These are phyloP conservation scores for Chloebia gouldiae DNA, from an alignment of 2,113 vertebrate genomes.

Conservation along the genomic window DNA sequence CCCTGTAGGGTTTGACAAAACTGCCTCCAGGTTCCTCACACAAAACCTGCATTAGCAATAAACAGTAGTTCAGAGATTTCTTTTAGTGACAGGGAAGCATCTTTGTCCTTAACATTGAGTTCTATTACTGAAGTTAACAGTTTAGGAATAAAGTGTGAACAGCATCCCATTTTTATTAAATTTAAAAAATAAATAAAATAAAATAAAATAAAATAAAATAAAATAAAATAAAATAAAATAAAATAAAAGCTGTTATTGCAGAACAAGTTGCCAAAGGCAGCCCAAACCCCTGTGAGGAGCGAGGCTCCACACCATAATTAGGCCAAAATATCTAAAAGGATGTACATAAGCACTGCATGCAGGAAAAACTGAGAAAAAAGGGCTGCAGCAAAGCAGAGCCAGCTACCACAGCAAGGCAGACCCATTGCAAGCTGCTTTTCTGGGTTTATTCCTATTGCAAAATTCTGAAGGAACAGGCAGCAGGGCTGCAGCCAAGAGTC, in stretches of 20 bases:
- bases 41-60: background rate
- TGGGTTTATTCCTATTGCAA: background rate
- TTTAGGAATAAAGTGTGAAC: background rate
- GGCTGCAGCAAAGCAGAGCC: background rate
- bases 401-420: background rate
- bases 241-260: background rate
- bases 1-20: accelerated
- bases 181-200: background rate
- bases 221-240: background rate
- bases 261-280: background rate
- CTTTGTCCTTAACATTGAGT: background rate
- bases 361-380: background rate
- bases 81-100: background rate
- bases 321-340: background rate
- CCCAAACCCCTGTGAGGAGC: background rate
- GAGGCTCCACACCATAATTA: background rate
- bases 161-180: background rate
- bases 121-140: background rate
- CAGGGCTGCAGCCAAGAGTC: background rate
- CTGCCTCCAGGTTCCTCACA: background rate
- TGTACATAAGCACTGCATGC: background rate
- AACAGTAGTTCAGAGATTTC: accelerated
- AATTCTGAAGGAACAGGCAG: background rate
- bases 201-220: background rate
- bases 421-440: background rate